Evolutionary conservation across 2,888 invertebrate species (phyloP).

Genomic region (Tenthredo amoena): DNA sequence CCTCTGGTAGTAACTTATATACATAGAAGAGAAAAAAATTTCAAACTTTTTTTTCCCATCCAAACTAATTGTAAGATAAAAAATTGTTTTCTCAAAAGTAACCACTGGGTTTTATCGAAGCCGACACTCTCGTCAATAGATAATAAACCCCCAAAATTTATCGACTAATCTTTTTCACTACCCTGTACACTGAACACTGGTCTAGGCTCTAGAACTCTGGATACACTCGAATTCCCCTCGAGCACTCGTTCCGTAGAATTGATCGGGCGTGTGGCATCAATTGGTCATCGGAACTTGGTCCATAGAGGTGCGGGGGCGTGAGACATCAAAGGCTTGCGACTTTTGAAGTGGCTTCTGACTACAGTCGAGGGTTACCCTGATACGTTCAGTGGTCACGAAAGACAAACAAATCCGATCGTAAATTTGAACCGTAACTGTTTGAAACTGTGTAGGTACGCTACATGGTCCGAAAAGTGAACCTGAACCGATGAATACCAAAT

Average conservation of each 20-base stretch:
- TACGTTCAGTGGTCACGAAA: conserved; percentile 37
- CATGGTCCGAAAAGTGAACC: neutral
- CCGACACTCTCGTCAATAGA: neutral
- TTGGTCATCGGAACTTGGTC: conserved; percentile 26
- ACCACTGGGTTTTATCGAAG: neutral
- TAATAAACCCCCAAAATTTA: neutral
- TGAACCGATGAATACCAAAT: conserved; percentile 23
- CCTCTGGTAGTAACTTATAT: neutral
- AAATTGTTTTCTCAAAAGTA: neutral
- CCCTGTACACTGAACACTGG: neutral
- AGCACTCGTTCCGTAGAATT: conserved; percentile 20
- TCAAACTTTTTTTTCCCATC: neutral
- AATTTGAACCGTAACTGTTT: conserved; percentile 31
- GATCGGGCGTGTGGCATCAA: conserved; percentile 48
- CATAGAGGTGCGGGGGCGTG: conserved; percentile 15
- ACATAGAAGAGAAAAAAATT: neutral
- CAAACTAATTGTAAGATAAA: neutral
- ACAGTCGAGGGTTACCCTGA: conserved; percentile 25
- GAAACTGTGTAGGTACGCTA: neutral
- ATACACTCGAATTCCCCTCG: neutral
- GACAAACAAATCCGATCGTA: conserved; percentile 50
- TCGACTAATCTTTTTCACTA: neutral
- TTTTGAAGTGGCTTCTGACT: conserved; percentile 44
- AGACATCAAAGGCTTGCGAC: conserved; percentile 44
- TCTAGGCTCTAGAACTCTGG: neutral